Evolutionary conservation across 2,888 invertebrate genomes (phyloP).

Genomic region (Adineta ricciae): DNA sequence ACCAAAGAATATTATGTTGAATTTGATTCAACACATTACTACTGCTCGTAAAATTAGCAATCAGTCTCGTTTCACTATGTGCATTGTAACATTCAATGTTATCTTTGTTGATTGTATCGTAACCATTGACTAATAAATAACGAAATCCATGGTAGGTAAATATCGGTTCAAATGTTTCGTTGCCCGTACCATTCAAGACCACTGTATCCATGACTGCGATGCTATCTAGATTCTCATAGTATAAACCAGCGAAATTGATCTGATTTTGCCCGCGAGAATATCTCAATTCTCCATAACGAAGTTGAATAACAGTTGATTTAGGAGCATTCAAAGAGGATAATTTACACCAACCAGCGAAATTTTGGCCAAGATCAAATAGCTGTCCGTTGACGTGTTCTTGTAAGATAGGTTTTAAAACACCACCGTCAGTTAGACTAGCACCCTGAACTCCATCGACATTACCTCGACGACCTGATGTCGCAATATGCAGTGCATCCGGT

Average conservation of each 20-base stretch:
- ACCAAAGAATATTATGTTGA: conserved; percentile 7
- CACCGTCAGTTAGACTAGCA: neutral
- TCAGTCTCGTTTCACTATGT: neutral
- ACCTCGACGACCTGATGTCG: neutral
- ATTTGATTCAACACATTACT: neutral
- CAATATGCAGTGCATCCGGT: neutral
- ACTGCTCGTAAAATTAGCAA: neutral
- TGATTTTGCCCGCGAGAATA: neutral
- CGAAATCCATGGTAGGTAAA: conserved; percentile 18
- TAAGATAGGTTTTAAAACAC: neutral
- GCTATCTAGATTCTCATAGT: neutral
- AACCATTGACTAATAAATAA: conserved; percentile 1
- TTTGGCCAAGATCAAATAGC: neutral
- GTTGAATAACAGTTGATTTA: neutral
- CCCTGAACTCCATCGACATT: neutral
- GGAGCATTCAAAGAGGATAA: neutral
- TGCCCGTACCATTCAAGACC: neutral
- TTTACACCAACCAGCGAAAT: conserved; percentile 11
- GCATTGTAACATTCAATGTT: neutral
- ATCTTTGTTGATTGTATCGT: neutral
- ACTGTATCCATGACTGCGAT: neutral
- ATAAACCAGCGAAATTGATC: neutral
- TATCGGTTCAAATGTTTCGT: conserved; percentile 2
- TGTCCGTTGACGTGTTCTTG: neutral
- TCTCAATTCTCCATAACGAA: neutral